Conservation (phyloP, 2,888 invertebrate genomes). For the Meliscaeva auricollis region DNA sequence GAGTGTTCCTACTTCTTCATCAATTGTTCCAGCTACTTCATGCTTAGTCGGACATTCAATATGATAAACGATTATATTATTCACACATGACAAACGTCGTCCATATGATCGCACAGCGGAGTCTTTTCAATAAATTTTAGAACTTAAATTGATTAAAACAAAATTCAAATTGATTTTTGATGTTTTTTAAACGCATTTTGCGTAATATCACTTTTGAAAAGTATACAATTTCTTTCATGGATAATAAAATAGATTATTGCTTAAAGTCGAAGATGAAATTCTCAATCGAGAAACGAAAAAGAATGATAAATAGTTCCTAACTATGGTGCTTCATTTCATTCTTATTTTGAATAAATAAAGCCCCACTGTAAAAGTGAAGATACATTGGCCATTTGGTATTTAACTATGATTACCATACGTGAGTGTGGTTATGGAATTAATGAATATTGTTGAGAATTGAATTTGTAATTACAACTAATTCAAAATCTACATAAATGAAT, state of each 20-base stretch:
- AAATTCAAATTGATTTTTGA: not conserved
- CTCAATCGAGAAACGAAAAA: not conserved
- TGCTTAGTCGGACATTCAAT: conserved; percentile 61
- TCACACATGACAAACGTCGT: conserved; percentile 56
- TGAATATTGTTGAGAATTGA: conserved; percentile 36
- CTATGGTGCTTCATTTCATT: not conserved
- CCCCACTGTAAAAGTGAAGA: not conserved
- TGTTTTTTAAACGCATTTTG: not conserved
- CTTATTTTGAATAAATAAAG: not conserved
- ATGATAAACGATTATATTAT: conserved; percentile 60
- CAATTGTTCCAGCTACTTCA: conserved; percentile 60
- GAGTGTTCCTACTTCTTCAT: conserved; percentile 44
- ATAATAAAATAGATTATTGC: not conserved
- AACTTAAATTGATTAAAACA: not conserved
- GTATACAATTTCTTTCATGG: too few relatives aligned
- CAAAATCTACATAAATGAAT: conserved; percentile 26
- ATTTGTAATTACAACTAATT: conserved; percentile 53
- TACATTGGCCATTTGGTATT: conserved; percentile 34
- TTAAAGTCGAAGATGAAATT: too few relatives aligned
- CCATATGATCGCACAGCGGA: not conserved
- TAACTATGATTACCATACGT: conserved; percentile 6
- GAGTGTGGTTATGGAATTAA: conserved; percentile 47
- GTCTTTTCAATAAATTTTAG: not conserved
- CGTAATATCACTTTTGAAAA: too few relatives aligned
- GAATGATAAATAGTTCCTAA: not conserved